Conservation (phyloP, 2,113 vertebrate genomes). For the Morone chrysops region DNA sequence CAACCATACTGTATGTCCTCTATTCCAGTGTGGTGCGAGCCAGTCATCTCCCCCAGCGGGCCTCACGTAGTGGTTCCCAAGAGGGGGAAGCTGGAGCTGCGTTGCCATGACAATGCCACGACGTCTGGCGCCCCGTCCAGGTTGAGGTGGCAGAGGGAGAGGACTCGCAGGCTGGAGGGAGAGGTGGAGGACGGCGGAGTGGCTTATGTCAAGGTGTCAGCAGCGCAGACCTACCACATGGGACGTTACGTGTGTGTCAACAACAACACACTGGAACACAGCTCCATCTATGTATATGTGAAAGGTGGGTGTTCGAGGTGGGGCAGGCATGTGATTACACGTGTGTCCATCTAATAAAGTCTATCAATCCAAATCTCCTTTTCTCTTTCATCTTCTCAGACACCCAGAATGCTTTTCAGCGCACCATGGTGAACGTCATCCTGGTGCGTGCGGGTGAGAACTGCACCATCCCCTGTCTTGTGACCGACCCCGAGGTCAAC, state of each 20-base stretch:
- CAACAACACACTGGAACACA: conserved; percentile 72
- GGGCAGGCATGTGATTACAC: neutral
- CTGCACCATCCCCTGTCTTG: conserved; percentile 81
- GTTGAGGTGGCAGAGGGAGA: conserved; percentile 80
- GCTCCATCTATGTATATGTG: conserved; percentile 83
- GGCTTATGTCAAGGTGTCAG: conserved; percentile 58
- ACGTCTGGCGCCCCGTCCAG: conserved; percentile 2
- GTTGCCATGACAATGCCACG: conserved; percentile 75
- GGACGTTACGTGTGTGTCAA: conserved; percentile 82
- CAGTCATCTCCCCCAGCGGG: conserved; percentile 77
- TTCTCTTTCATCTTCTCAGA: conserved; percentile 60
- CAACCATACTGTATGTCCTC: conserved; percentile 32
- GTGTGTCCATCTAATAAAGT: neutral
- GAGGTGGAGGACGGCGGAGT: conserved; percentile 67
- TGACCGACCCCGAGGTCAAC: conserved; percentile 79
- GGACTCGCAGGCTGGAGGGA: conserved; percentile 76
- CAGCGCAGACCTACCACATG: conserved; percentile 78
- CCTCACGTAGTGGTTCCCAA: conserved; percentile 80
- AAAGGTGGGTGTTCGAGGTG: conserved; percentile 72
- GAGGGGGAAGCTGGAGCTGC: conserved; percentile 77
- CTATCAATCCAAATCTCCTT: neutral
- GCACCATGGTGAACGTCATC: conserved; percentile 78
- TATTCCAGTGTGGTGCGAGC: conserved; percentile 76
- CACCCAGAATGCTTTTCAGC: conserved; percentile 74
- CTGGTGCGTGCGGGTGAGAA: conserved; percentile 77